A percentile compares a stretch with the other conserved stretches of the same genome.
phyloP scores from a whole-genome alignment of 2,888 invertebrate genomes.

The Amaurobius ferox region DNA sequence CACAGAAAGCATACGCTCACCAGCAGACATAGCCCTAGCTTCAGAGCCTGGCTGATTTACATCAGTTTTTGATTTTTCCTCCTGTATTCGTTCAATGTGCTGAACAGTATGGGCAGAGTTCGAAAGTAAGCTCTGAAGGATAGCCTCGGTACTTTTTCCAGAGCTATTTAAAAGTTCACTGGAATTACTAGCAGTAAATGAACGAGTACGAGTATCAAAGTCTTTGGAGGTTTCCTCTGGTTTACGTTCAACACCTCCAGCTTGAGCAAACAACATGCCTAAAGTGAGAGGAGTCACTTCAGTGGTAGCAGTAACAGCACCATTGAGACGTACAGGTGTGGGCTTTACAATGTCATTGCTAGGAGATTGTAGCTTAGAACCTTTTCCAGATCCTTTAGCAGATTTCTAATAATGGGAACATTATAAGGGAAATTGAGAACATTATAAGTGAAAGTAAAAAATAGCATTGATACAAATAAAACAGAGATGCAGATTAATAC shows the following conservation, averaged over 20 bases:
- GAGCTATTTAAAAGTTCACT: conserved; percentile 61
- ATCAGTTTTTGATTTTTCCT: conserved; percentile 4
- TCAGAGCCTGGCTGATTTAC: background rate
- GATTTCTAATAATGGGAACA: no score
- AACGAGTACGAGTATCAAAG: conserved; percentile 36
- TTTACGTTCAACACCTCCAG: conserved; percentile 41
- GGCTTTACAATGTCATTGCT: conserved; percentile 67
- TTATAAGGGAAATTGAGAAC: no score
- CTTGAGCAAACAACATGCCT: conserved; percentile 73
- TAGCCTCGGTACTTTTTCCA: conserved; percentile 65
- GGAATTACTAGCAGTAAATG: conserved; percentile 49
- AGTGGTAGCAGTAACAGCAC: conserved; percentile 28
- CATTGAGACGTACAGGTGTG: conserved; percentile 66
- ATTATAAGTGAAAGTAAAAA: no score
- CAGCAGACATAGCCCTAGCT: conserved; percentile 23
- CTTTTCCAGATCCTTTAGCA: conserved; percentile 20
- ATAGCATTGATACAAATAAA: no score
- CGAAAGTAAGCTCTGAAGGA: conserved; percentile 88
- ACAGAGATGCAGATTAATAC: no score
- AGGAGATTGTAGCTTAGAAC: conserved; percentile 17
- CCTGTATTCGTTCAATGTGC: conserved; percentile 83
- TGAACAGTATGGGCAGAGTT: conserved; percentile 90
- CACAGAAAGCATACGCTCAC: conserved; percentile 45
- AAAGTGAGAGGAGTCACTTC: conserved; percentile 67
- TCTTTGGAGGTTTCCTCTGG: conserved; percentile 35